Evolutionary conservation across 2,888 invertebrate genomes (phyloP), one percentile per base, ranked within the genome.

Genomic region (Philopedon plagiatum): DNA sequence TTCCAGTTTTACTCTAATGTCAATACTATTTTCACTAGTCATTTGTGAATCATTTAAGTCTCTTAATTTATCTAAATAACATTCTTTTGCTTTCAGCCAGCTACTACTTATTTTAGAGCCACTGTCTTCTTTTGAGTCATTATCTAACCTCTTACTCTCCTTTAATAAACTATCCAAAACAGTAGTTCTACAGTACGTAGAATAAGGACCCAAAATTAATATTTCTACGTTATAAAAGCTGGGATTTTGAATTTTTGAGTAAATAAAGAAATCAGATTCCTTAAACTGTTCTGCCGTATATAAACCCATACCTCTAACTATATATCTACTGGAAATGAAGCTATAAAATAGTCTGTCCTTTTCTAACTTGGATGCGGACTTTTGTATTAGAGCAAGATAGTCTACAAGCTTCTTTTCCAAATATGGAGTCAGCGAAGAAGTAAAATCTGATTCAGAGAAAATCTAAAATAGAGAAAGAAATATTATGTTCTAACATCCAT

Each of bases 291-390:
- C 89, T 23, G 89, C 89, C 34, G 89, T 88, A 34, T 87, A 84
- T 18, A 91, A 82, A 0, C 91, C 91, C 81, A 90, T 89, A 8
- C 91, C 91, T 81, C 88, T 86, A 0, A 89, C 90, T 1, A 89
- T 85, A 78, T 90, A 90, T 77, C 88, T 87, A 2, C 88, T 83
- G 7, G 88, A 76, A 26, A 79, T 75, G 21, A 74, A 56, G 5
- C 67, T 71, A 4, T 73, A 68, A 2, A 66, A 44, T 7, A 77
- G 76, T 21, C 76, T 79, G 19, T 71, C 76, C 54, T 68, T 71
- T 13, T 79, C 72, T 34, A 79, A 70, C 66, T 78, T 81, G 34
- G 75, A 77, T 15, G 83, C 64, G 2, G 58, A 51, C 29, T 64
- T 70, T 11, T 41, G 37, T 11, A 70, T 21, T 5, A 26, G 29